These are phyloP conservation scores for Tiliacea aurago DNA, from an alignment of 2,888 invertebrate species.

Conservation along the genomic window DNA sequence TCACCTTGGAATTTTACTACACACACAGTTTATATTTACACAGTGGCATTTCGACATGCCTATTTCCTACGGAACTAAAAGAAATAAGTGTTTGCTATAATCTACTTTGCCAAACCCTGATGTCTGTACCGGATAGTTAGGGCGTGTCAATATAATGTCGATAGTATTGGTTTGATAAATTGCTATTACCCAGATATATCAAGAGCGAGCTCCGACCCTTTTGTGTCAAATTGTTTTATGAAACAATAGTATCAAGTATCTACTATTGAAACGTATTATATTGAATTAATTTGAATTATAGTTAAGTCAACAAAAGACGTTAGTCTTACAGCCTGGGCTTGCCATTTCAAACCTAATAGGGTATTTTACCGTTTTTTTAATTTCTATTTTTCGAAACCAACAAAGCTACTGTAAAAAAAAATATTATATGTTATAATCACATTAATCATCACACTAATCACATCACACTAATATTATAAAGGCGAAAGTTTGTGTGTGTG, in stretches of 20 bases:
- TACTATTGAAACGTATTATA: conserved; percentile 4
- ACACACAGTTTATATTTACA: background rate
- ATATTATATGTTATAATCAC: too few species aligned
- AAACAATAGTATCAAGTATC: conserved; percentile 44
- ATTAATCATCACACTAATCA: too few species aligned
- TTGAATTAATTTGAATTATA: conserved; percentile 10
- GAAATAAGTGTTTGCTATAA: conserved; percentile 24
- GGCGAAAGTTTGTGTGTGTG: too few species aligned
- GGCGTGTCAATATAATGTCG: conserved; percentile 55
- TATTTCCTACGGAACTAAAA: conserved; percentile 16
- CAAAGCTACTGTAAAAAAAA: too few species aligned
- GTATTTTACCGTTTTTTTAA: too few species aligned
- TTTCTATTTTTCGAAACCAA: too few species aligned
- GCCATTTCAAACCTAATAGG: background rate
- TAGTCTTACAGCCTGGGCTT: background rate
- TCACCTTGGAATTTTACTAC: conserved; percentile 4
- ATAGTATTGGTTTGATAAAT: conserved; percentile 57
- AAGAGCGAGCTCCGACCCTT: conserved; percentile 31
- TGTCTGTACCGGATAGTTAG: conserved; percentile 42
- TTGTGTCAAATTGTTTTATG: conserved; percentile 46
- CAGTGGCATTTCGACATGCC: background rate
- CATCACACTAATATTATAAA: too few species aligned
- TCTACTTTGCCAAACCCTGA: conserved; percentile 13
- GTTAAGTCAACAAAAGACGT: conserved; percentile 5
- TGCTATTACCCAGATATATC: conserved; percentile 53